Evolutionary conservation across 2,113 vertebrate species (phyloP).

Genomic region (Melanerpes formicivorus): DNA sequence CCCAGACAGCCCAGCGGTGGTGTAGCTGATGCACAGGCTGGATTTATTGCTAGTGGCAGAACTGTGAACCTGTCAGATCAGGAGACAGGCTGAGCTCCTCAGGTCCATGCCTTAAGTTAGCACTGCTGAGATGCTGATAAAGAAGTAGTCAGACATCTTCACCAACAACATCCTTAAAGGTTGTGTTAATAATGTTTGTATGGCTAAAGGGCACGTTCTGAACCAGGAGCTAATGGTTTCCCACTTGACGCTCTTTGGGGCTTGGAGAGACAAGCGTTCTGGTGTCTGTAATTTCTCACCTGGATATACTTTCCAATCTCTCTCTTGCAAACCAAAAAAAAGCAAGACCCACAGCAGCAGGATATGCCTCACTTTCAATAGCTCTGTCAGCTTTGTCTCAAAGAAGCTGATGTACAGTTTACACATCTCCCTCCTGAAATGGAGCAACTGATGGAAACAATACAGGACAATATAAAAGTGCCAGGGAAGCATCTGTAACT

Average conservation of each 20-base stretch:
- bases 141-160: not conserved
- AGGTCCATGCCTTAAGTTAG: not conserved
- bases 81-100: not conserved
- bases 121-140: not conserved
- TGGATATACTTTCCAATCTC: not conserved
- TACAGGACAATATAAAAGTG: not conserved
- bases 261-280: not conserved
- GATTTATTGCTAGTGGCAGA: not conserved
- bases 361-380: not conserved
- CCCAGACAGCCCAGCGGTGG: not conserved
- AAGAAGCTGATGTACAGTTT: not conserved
- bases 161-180: not conserved
- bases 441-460: not conserved
- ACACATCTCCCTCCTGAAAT: not conserved
- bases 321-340: not conserved
- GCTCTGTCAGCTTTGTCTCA: not conserved
- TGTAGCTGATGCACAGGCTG: not conserved
- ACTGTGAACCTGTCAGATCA: fast-evolving
- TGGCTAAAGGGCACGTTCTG: not conserved
- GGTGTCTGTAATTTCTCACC: not conserved
- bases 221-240: not conserved
- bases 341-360: not conserved
- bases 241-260: not conserved
- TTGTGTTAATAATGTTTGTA: not conserved
- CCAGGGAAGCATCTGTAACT: slow-evolving; percentile 13